These are phyloP conservation scores for Myotis myotis DNA, from an alignment of 2,797 vertebrate genomes.

Conservation along the genomic window DNA sequence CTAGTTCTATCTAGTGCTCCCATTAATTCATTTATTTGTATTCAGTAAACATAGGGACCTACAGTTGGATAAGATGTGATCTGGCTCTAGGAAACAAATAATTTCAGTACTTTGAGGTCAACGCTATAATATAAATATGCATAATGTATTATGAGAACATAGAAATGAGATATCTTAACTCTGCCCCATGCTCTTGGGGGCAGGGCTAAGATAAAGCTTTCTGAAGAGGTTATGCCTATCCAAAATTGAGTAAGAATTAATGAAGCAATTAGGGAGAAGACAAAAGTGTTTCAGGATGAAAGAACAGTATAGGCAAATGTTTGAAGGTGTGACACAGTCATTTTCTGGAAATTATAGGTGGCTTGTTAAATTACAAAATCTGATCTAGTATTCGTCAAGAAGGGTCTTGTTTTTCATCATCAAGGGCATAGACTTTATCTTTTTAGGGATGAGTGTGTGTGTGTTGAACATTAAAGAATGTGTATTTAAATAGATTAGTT, in stretches of 20 bases:
- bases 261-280: not conserved
- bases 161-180: not conserved
- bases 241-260: slow-evolving; percentile 28
- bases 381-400: not conserved
- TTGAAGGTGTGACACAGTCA: not conserved
- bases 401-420: not conserved
- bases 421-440: not conserved
- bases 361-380: not conserved
- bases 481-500: slow-evolving; percentile 14
- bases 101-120: not conserved
- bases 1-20: not conserved
- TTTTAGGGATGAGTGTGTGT: not conserved
- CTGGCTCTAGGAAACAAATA: slow-evolving; percentile 8
- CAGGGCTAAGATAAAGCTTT: not conserved
- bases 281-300: not conserved
- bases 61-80: not conserved
- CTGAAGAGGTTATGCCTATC: not conserved
- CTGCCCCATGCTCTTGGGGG: not conserved
- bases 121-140: not conserved
- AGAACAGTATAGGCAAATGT: slow-evolving; percentile 5
- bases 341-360: not conserved
- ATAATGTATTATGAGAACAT: not conserved
- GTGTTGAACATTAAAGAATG: not conserved
- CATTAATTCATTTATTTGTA: not conserved
- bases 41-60: not conserved